phyloP scores from a whole-genome alignment of 2,113 vertebrate species.

The Pipa parva region DNA sequence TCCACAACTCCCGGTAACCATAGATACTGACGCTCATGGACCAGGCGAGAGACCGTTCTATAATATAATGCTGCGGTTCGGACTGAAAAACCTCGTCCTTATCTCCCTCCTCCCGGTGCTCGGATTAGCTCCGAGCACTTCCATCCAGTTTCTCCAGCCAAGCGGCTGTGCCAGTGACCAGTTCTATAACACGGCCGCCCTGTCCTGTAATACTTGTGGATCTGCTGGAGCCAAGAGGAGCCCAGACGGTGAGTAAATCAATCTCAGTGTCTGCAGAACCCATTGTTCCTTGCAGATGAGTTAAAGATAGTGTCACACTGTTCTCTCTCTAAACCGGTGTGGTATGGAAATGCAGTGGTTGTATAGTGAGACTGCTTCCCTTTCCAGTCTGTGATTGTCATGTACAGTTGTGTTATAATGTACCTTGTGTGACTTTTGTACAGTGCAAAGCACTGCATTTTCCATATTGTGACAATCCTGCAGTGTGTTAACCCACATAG shows the following conservation, averaged over 20 bases:
- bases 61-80: neutral
- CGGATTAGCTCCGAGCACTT: neutral
- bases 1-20: conserved; percentile 23
- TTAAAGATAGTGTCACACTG: too few relatives aligned
- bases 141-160: neutral
- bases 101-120: neutral
- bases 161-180: neutral
- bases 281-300: too few relatives aligned
- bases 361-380: too few relatives aligned
- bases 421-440: too few relatives aligned
- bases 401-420: too few relatives aligned
- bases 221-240: fast-evolving
- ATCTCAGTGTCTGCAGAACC: too few relatives aligned
- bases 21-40: neutral
- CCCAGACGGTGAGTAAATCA: fast-evolving
- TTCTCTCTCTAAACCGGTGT: too few relatives aligned
- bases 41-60: neutral
- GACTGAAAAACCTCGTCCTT: neutral
- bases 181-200: fast-evolving
- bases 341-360: too few relatives aligned
- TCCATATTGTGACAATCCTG: too few relatives aligned
- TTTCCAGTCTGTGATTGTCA: too few relatives aligned
- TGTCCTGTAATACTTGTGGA: fast-evolving
- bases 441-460: too few relatives aligned
- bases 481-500: too few relatives aligned